Percentiles rank a stretch among this genome's conserved stretches.
Conservation (phyloP, 2,888 invertebrate species). For the Tipula unca region DNA sequence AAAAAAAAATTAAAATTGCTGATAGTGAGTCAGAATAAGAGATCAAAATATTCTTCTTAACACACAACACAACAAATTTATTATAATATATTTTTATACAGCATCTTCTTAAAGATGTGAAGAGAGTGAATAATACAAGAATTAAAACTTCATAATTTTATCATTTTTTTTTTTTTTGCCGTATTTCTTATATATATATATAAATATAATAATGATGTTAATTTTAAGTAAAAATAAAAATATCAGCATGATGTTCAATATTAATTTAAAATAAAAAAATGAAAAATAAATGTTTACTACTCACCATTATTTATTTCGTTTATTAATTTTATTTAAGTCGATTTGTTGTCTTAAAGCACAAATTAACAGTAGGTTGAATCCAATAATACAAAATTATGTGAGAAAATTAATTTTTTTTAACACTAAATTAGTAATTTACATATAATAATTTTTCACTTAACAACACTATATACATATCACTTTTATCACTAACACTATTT, state of each 20-base stretch:
- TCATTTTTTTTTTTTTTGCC: neutral
- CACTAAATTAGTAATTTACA: neutral
- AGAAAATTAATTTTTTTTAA: neutral
- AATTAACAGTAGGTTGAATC: neutral
- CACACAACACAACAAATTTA: neutral
- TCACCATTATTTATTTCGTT: neutral
- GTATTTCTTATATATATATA: neutral
- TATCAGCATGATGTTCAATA: constrained; percentile 8
- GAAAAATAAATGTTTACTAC: neutral
- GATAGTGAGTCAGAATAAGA: constrained; percentile 8
- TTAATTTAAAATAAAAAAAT: neutral
- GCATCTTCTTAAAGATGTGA: neutral
- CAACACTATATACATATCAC: neutral
- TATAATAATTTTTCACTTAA: neutral
- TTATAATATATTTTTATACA: neutral
- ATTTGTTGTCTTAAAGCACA: neutral
- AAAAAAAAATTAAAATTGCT: neutral
- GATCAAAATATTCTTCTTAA: neutral
- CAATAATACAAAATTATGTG: neutral
- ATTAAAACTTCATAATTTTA: constrained; percentile 8
- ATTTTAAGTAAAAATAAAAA: constrained; percentile 8
- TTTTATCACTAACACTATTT: neutral
- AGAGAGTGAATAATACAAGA: neutral
- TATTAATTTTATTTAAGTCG: neutral
- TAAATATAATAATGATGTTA: constrained; percentile 14